Conservation (phyloP, 2,888 invertebrate species). For the Arrhopalites spinosus region DNA sequence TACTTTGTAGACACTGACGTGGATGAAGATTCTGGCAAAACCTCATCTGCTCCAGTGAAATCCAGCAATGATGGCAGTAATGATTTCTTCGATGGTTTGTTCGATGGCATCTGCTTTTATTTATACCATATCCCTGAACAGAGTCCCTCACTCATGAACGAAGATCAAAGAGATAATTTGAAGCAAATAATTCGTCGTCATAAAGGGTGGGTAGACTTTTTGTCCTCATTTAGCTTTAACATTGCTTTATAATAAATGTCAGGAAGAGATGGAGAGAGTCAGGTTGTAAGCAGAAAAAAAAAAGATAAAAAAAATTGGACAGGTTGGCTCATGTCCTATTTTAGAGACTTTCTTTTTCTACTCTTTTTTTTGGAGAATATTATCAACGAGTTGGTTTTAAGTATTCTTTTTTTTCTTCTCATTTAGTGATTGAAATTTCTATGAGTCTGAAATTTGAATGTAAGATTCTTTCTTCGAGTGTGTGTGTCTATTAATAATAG, state of each 20-base stretch:
- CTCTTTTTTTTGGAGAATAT: no score
- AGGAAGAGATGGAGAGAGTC: neutral
- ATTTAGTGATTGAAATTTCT: no score
- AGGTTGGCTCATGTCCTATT: no score
- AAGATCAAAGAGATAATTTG: constrained; percentile 34
- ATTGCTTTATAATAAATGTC: neutral
- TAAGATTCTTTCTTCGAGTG: no score
- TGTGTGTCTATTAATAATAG: no score
- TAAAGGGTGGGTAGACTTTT: constrained; percentile 31
- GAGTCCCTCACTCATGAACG: neutral
- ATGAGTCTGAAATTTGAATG: no score
- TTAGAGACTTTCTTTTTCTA: no score
- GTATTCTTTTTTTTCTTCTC: no score
- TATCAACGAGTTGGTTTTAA: no score
- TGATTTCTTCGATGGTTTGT: constrained; percentile 26
- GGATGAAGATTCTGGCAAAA: constrained; percentile 44
- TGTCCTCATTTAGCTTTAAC: neutral
- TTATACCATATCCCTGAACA: neutral
- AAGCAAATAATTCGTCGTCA: constrained; percentile 41
- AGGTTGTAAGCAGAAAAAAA: neutral
- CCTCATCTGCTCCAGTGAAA: constrained; percentile 21
- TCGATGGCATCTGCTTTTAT: constrained; percentile 4
- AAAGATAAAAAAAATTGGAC: no score
- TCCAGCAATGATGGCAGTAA: neutral
- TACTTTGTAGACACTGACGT: constrained; percentile 50